Evolutionary conservation across 2,797 vertebrate species (phyloP), one percentile per base, ranked within the genome.

Genomic region (Microhierax caerulescens): DNA sequence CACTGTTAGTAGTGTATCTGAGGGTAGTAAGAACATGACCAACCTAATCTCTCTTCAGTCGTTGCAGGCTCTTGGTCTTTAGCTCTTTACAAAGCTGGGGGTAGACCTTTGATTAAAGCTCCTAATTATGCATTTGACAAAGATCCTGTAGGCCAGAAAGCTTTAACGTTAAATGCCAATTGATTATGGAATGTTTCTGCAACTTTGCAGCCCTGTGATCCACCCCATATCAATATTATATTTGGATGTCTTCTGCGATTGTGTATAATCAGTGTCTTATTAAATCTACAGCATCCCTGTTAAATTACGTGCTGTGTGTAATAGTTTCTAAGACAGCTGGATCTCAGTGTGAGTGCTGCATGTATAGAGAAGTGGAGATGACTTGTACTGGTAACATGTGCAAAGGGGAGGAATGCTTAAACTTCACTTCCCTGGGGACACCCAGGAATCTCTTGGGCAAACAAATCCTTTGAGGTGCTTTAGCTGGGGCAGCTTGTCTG

Each of bases 41-140:
- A 93, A 81, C 82, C 24, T 90, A 28, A 69, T 83, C 57, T 80
- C 80, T 93, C 45, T 61, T 74, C 81, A 76, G 75, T 81, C 91
- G 70, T 77, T 93, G 57, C 47, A 93, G 82, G 39, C 78, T 85
- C 64, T 90, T 88, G 75, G 63, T 95, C 82, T 73, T 77, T 47
- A 61, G 21, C 56, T 82, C 57, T 76, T 79, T n/a, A 77, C 12
- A 80, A 81, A 77, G 20, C 53, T 76, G n/a, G 70, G 39, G 45
- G 34, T 63, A 85, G 43, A 48, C 59, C 79, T 90, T 85, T 87
- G 81, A 91, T 88, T 88, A 79, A 90, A 93, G 45, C 23, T 90
- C 50, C 51, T 56, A 76, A 5, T 95, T 94, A 89, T 41, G 56
- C 59, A 53, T 88, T 93, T 96, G 83, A 67, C 28, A 79, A 54